Percentiles rank a stretch among this genome's conserved stretches.
Conservation (phyloP, 2,113 vertebrate genomes). For the Baryphthengus martii region DNA sequence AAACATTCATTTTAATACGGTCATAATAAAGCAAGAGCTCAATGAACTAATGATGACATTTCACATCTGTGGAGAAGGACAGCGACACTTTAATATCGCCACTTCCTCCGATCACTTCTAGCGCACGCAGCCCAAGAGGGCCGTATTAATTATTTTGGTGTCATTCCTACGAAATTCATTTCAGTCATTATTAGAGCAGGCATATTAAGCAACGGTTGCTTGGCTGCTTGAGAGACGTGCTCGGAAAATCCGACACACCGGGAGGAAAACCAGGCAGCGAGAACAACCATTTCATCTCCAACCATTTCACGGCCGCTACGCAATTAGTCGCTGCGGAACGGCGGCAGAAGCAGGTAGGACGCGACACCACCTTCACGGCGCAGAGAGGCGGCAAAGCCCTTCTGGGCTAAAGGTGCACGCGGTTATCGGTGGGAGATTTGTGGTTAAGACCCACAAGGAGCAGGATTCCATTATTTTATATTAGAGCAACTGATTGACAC, state of each 20-base stretch:
- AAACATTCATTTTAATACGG: constrained; percentile 49
- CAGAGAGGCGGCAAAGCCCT: not conserved
- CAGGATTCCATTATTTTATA: not conserved
- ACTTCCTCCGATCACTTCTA: not conserved
- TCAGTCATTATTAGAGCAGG: not conserved
- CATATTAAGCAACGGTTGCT: not conserved
- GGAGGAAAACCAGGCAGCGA: not conserved
- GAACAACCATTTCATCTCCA: not conserved
- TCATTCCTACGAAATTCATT: not conserved
- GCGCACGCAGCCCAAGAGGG: not conserved
- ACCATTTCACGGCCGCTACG: not conserved
- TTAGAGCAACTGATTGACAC: not conserved
- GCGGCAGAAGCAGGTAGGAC: not conserved
- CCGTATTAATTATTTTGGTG: not conserved
- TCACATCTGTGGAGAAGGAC: not conserved
- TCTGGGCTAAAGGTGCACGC: not conserved
- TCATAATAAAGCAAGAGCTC: constrained; percentile 53
- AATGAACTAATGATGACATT: constrained; percentile 5
- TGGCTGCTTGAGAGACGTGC: not conserved
- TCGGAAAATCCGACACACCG: not conserved
- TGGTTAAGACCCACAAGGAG: not conserved
- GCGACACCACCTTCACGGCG: rapidly evolving
- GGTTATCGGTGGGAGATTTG: not conserved
- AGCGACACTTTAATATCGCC: not conserved
- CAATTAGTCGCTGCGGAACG: not conserved